These are phyloP conservation scores for Drosophila neonasuta DNA, from an alignment of 2,888 invertebrate genomes.

Conservation along the genomic window DNA sequence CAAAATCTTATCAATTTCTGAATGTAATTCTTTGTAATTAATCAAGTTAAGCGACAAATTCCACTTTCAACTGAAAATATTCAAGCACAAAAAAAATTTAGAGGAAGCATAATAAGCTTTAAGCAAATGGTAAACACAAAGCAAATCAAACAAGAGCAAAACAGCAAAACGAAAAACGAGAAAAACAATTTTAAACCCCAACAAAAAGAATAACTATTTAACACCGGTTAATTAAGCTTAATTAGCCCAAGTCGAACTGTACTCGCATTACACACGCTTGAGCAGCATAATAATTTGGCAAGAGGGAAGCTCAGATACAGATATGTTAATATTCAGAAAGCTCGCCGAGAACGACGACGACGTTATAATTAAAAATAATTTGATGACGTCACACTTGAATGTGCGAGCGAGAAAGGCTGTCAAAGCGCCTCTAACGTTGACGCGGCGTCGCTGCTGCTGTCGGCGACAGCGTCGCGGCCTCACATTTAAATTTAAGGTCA, in stretches of 20 bases:
- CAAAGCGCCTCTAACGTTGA: not conserved
- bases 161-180: slow-evolving; percentile 9
- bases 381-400: slow-evolving; percentile 60
- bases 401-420: slow-evolving; percentile 20
- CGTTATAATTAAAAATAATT: slow-evolving; percentile 66
- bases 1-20: slow-evolving; percentile 58
- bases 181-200: slow-evolving; percentile 10
- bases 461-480: slow-evolving; percentile 10
- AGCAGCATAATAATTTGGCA: slow-evolving; percentile 49
- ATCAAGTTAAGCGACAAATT: slow-evolving; percentile 52
- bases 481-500: slow-evolving; percentile 40
- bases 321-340: slow-evolving; percentile 34
- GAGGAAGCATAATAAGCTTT: slow-evolving; percentile 12
- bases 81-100: slow-evolving; percentile 3
- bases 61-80: not conserved
- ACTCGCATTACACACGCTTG: slow-evolving; percentile 53
- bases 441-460: slow-evolving; percentile 1
- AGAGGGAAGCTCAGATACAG: slow-evolving; percentile 19
- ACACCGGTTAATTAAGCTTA: slow-evolving; percentile 69
- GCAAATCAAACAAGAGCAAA: slow-evolving; percentile 41
- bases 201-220: slow-evolving; percentile 41
- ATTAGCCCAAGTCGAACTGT: slow-evolving; percentile 49
- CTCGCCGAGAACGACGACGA: slow-evolving; percentile 12
- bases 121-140: slow-evolving; percentile 50
- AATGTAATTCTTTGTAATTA: slow-evolving; percentile 49